phyloP scores from a whole-genome alignment of 2,797 vertebrate species.

The Diplodus sargus region DNA sequence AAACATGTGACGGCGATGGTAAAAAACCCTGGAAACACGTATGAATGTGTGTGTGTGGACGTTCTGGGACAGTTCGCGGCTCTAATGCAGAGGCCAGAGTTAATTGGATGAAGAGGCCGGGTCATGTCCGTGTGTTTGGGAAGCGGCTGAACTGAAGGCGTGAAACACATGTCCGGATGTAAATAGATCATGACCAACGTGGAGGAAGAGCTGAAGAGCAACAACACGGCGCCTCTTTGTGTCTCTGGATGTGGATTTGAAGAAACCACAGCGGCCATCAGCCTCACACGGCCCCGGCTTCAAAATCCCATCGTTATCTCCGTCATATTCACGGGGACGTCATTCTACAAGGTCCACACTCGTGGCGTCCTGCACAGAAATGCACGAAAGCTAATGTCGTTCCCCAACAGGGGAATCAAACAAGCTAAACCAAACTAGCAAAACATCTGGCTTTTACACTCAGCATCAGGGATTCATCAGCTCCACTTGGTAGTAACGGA shows the following conservation, averaged over 20 bases:
- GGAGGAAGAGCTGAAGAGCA: neutral
- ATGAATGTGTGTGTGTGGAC: neutral
- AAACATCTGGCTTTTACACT: too few relatives aligned
- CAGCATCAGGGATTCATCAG: too few relatives aligned
- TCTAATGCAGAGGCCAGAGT: neutral
- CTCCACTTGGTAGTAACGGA: too few relatives aligned
- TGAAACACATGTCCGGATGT: conserved; percentile 10
- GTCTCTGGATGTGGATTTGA: too few relatives aligned
- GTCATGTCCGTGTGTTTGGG: conserved; percentile 34
- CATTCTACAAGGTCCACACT: neutral
- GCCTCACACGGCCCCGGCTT: too few relatives aligned
- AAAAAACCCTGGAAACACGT: neutral
- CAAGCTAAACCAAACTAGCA: neutral
- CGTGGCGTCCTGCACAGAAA: neutral
- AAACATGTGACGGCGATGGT: conserved; percentile 19
- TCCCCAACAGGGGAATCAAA: too few relatives aligned
- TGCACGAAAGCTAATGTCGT: neutral
- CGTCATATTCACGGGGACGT: too few relatives aligned
- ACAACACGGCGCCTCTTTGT: too few relatives aligned
- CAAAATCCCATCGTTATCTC: too few relatives aligned
- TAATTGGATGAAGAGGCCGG: conserved; percentile 35
- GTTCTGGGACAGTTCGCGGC: conserved; percentile 18
- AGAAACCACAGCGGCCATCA: too few relatives aligned
- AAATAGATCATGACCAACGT: conserved; percentile 5
- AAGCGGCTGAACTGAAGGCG: neutral